These are phyloP conservation scores for Furnarius figulus DNA, from an alignment of 2,113 vertebrate species.

Conservation along the genomic window DNA sequence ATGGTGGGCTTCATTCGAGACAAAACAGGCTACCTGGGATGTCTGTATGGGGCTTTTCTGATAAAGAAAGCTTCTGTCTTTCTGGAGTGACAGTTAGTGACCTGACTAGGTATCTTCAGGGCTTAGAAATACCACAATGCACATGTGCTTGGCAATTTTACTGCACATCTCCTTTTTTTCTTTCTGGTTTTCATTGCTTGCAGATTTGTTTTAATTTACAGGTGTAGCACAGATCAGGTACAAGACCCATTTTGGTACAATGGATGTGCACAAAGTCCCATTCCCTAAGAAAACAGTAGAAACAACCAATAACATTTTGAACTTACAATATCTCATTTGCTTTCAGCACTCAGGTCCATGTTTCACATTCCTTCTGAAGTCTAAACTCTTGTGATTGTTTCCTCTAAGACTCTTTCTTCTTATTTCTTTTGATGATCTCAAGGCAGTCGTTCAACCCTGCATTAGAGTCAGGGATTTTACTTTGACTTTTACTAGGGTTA, in stretches of 20 bases:
- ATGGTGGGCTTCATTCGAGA: not conserved
- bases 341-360: not conserved
- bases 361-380: not conserved
- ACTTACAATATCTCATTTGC: not conserved
- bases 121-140: not conserved
- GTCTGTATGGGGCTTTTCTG: not conserved
- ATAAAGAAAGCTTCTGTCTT: not conserved
- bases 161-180: not conserved
- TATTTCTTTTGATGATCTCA: not conserved
- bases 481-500: not conserved
- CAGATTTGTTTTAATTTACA: not conserved
- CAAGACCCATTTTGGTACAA: not conserved
- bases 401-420: not conserved
- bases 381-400: not conserved
- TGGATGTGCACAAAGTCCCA: not conserved
- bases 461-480: not conserved
- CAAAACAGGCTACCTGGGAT: not conserved
- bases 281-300: not conserved
- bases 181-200: not conserved
- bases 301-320: not conserved
- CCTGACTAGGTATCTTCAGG: not conserved
- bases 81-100: not conserved
- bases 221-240: not conserved
- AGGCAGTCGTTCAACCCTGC: accelerated
- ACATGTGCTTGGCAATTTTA: not conserved